These are phyloP conservation scores for Phorcus lineatus DNA, from an alignment of 2,888 invertebrate genomes.

Conservation along the genomic window DNA sequence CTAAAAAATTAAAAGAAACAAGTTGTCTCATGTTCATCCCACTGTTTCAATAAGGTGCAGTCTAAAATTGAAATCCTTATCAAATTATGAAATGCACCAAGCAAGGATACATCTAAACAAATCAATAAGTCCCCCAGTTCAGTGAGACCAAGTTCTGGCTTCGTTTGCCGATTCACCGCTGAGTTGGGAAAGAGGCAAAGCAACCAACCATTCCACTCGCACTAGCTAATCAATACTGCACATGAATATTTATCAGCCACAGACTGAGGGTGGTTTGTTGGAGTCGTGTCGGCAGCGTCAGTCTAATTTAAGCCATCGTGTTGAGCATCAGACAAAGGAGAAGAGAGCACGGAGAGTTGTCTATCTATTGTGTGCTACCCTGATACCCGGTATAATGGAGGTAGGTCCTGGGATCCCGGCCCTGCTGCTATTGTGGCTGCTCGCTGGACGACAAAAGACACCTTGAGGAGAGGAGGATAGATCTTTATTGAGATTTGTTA, in stretches of 20 bases:
- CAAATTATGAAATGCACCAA: slow-evolving; percentile 7
- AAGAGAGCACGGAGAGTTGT: neutral
- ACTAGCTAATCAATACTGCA: slow-evolving; percentile 2
- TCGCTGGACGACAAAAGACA: neutral
- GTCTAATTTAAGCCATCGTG: slow-evolving; percentile 12
- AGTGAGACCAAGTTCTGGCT: neutral
- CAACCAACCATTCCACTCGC: slow-evolving; percentile 17
- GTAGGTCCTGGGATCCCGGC: neutral
- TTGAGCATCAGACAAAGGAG: neutral
- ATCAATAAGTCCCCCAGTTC: neutral
- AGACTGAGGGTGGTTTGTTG: neutral
- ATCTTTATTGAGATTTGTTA: neutral
- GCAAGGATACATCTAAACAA: neutral
- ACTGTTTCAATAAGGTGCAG: neutral
- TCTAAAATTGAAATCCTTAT: neutral
- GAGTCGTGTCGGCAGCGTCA: neutral
- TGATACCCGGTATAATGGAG: slow-evolving; percentile 1
- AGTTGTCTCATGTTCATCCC: neutral
- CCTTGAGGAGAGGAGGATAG: neutral
- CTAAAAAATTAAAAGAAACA: neutral
- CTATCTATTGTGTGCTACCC: neutral
- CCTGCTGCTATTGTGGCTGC: neutral
- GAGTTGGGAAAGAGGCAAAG: too few relatives aligned
- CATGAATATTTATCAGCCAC: slow-evolving; percentile 12
- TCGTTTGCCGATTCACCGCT: neutral